Evolutionary conservation across 1,140 invertebrate genomes (phyloP).

Genomic region (Rhopalosiphum padi): DNA sequence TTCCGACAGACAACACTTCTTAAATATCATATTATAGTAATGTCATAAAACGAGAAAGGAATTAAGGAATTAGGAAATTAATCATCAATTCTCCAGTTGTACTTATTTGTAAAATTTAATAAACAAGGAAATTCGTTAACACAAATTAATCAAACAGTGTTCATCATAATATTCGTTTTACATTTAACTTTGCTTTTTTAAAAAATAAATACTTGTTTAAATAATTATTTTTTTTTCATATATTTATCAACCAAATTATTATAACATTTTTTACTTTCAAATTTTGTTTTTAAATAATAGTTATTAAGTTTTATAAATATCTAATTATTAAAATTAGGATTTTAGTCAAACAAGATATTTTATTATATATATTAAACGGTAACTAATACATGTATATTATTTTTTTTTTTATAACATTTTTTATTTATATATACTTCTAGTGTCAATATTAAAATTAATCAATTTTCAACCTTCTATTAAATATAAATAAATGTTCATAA

Average conservation of each 20-base stretch:
- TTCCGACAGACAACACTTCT: not conserved
- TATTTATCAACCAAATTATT: not conserved
- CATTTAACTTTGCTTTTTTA: not conserved
- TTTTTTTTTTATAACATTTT: too few relatives aligned
- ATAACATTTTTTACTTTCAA: not conserved
- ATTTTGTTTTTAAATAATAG: not conserved
- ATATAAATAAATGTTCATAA: too few relatives aligned
- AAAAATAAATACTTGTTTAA: not conserved
- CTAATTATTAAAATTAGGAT: not conserved
- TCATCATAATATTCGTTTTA: not conserved
- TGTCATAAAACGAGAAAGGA: not conserved
- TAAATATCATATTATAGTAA: not conserved
- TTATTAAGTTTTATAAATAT: not conserved
- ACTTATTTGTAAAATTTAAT: not conserved
- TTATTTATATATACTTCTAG: too few relatives aligned
- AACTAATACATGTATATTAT: too few relatives aligned
- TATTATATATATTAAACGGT: not conserved
- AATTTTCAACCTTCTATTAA: too few relatives aligned
- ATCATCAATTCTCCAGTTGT: not conserved
- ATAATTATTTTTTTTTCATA: not conserved
- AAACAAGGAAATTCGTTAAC: not conserved
- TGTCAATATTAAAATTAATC: too few relatives aligned
- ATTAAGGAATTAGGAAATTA: conserved; percentile 3
- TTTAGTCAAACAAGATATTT: not conserved
- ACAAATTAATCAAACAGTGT: not conserved